phyloP scores from a whole-genome alignment of 2,797 vertebrate species.

The Nasua narica region DNA sequence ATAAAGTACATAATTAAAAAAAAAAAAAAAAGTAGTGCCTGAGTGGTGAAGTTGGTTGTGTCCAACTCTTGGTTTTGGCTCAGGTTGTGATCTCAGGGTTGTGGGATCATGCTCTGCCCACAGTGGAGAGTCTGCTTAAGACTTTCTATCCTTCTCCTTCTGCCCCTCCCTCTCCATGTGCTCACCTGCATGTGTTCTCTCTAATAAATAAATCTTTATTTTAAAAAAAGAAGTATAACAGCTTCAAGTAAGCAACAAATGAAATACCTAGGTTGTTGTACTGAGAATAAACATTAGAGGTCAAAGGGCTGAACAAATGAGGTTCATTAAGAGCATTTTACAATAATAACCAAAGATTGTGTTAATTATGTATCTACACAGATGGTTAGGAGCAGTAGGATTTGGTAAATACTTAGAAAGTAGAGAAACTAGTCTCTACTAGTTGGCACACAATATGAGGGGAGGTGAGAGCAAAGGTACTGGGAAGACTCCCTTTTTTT shows the following conservation, averaged over 20 bases:
- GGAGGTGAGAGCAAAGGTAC: background rate
- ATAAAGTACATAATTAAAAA: background rate
- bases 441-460: background rate
- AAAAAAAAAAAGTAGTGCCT: background rate
- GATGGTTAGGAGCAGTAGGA: background rate
- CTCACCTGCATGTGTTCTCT: background rate
- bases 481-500: background rate
- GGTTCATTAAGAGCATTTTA: background rate
- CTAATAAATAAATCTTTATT: background rate
- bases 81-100: background rate
- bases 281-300: background rate
- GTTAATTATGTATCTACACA: background rate
- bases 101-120: background rate
- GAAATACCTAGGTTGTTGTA: background rate
- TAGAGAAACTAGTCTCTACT: background rate
- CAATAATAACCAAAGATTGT: background rate
- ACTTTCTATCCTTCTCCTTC: background rate
- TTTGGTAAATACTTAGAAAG: conserved; percentile 11
- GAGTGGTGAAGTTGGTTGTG: background rate
- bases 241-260: background rate
- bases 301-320: background rate
- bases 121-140: background rate
- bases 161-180: background rate
- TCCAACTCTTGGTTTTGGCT: background rate
- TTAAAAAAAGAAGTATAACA: background rate